Conservation (phyloP, 2,888 invertebrate species). For the Habrosyne pyritoides region DNA sequence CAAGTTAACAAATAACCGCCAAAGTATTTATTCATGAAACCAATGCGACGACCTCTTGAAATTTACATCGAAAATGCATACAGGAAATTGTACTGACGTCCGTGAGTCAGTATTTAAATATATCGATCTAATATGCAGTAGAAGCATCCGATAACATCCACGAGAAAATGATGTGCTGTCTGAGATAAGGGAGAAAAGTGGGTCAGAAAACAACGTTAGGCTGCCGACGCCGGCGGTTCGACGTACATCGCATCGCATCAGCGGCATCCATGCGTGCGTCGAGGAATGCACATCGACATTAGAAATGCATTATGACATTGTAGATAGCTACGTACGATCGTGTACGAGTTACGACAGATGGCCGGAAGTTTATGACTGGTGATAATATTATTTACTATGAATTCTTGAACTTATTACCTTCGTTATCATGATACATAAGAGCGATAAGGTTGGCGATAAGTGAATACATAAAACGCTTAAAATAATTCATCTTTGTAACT, state of each 20-base stretch:
- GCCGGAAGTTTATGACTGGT: constrained; percentile 29
- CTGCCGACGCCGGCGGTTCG: constrained; percentile 26
- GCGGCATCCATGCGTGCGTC: constrained; percentile 30
- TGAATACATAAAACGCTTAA: too few species aligned
- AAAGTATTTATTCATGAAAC: not conserved
- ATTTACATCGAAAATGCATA: not conserved
- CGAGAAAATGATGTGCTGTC: constrained; percentile 51
- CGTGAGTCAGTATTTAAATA: not conserved
- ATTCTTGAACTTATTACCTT: not conserved
- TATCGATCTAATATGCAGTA: constrained; percentile 1
- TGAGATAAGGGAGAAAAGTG: constrained; percentile 59
- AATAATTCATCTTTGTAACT: too few species aligned
- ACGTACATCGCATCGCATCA: not conserved
- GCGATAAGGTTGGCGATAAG: not conserved
- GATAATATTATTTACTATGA: constrained; percentile 1
- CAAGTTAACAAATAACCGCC: not conserved
- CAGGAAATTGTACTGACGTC: constrained; percentile 3
- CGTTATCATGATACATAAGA: not conserved
- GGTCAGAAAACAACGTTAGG: constrained; percentile 63
- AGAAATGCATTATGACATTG: constrained; percentile 51
- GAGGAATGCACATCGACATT: constrained; percentile 45
- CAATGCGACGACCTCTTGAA: not conserved
- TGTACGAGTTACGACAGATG: constrained; percentile 28
- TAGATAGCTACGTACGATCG: constrained; percentile 19
- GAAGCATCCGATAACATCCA: constrained; percentile 35